A percentile compares a stretch with the other conserved stretches of the same genome.
These are phyloP conservation scores for Samia ricini DNA, from an alignment of 1,140 invertebrate genomes.

Conservation along the genomic window DNA sequence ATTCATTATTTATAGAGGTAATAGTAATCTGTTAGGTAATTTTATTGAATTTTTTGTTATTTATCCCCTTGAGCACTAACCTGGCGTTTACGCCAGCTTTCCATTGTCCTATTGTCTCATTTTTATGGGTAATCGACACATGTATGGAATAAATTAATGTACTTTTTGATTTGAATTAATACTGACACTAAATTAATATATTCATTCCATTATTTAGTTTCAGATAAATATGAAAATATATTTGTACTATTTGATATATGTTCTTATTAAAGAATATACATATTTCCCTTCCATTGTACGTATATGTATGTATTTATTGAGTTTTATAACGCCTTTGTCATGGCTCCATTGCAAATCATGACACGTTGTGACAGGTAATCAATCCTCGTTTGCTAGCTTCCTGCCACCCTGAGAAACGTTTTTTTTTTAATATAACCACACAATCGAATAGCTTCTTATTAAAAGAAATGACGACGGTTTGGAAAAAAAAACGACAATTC, in stretches of 20 bases:
- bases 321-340: background rate
- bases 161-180: too few species aligned
- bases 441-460: constrained; percentile 14
- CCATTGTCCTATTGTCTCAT: too few species aligned
- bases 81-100: too few species aligned
- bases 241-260: background rate
- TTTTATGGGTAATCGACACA: too few species aligned
- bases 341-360: background rate
- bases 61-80: too few species aligned
- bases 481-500: background rate
- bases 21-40: too few species aligned
- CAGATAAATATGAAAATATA: background rate
- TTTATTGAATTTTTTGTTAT: too few species aligned
- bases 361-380: constrained; percentile 27
- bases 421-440: constrained; percentile 26
- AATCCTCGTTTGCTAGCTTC: constrained; percentile 22
- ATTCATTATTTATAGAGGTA: too few species aligned
- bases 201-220: background rate
- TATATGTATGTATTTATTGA: background rate
- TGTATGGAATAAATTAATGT: too few species aligned
- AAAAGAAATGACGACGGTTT: constrained; percentile 1
- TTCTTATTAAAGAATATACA: background rate
- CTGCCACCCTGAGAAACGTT: constrained; percentile 13
- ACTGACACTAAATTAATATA: too few species aligned
- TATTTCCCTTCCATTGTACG: background rate